These are phyloP conservation scores for Panagrolaimus sp. DNA, from an alignment of 1,140 invertebrate species.

Conservation along the genomic window DNA sequence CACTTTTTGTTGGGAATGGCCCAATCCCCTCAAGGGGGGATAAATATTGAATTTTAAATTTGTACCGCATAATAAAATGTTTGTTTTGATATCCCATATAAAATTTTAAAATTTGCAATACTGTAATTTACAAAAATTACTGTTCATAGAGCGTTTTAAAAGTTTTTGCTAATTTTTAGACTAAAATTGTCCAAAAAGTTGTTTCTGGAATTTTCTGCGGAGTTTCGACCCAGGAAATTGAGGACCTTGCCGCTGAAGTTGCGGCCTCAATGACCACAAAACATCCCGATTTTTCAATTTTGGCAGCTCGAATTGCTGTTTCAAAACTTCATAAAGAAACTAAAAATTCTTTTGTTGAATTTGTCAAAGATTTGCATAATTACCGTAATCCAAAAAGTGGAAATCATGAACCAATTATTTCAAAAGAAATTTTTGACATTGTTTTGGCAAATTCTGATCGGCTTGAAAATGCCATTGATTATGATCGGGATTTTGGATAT, in stretches of 20 bases:
- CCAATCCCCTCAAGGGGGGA: no score
- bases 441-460: slow-evolving; percentile 72
- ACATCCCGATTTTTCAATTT: slow-evolving; percentile 90
- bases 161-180: slow-evolving; percentile 29
- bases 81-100: no score
- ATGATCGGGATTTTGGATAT: slow-evolving; percentile 62
- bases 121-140: no score
- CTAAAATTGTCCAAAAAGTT: slow-evolving; percentile 65
- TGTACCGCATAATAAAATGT: no score
- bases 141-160: no score
- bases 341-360: slow-evolving; percentile 25
- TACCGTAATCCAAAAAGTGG: slow-evolving; percentile 72
- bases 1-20: no score
- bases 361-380: slow-evolving; percentile 70
- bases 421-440: slow-evolving; percentile 74
- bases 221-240: slow-evolving; percentile 89
- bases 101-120: no score
- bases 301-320: slow-evolving; percentile 89
- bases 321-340: slow-evolving; percentile 93
- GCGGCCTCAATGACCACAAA: slow-evolving; percentile 89
- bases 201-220: slow-evolving; percentile 88
- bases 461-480: slow-evolving; percentile 83
- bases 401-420: slow-evolving; percentile 74
- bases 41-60: no score
- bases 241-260: slow-evolving; percentile 93